phyloP scores from a whole-genome alignment of 2,797 vertebrate species.

The Taeniopygia guttata region DNA sequence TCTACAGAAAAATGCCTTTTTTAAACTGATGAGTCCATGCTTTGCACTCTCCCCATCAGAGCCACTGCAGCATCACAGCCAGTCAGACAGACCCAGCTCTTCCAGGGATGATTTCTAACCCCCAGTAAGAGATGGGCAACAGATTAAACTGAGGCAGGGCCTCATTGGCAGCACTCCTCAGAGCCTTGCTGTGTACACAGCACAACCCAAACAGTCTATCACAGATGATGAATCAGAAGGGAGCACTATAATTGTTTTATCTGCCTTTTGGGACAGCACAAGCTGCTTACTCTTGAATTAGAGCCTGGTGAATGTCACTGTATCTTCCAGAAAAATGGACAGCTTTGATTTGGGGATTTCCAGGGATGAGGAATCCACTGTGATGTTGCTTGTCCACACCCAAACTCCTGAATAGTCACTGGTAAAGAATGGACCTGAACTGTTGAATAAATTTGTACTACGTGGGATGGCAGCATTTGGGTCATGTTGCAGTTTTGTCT shows the following conservation, averaged over 20 bases:
- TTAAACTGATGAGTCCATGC: not conserved
- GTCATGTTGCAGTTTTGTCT: not conserved
- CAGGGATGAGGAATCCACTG: not conserved
- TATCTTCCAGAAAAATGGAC: not conserved
- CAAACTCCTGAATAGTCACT: not conserved
- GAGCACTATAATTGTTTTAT: slow-evolving; percentile 56
- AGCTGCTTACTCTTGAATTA: slow-evolving; percentile 52
- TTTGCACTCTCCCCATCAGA: not conserved
- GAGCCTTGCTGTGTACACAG: not conserved
- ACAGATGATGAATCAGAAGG: slow-evolving; percentile 47
- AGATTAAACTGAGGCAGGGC: not conserved
- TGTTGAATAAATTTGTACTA: not conserved
- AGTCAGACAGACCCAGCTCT: not conserved
- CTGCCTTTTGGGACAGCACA: slow-evolving; percentile 45
- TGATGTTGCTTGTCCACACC: not conserved
- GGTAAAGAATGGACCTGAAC: not conserved
- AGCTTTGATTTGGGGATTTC: not conserved
- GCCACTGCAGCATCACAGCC: not conserved
- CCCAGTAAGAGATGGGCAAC: not conserved
- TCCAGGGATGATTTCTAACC: not conserved
- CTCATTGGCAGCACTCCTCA: not conserved
- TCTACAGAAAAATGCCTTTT: not conserved
- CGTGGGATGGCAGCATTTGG: not conserved
- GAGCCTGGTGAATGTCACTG: not conserved
- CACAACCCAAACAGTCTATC: slow-evolving; percentile 28